These are phyloP conservation scores for Gavia stellata DNA, from an alignment of 2,113 vertebrate genomes.

Conservation along the genomic window DNA sequence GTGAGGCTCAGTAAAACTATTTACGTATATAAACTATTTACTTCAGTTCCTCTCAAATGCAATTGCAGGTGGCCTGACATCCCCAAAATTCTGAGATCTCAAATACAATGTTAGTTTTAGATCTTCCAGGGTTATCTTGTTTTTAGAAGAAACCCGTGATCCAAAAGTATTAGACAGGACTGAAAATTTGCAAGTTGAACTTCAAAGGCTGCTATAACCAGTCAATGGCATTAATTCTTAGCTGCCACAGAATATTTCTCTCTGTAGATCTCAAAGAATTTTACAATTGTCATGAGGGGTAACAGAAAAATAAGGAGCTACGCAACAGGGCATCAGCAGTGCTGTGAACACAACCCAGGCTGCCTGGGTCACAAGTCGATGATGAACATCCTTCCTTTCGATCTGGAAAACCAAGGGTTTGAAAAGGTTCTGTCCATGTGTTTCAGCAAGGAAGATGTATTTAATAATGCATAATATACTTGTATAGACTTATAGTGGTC, in stretches of 20 bases:
- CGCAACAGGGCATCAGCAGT: not conserved
- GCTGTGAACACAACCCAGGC: not conserved
- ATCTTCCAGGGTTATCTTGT: not conserved
- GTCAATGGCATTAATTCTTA: not conserved
- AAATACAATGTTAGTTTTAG: not conserved
- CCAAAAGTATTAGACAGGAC: not conserved
- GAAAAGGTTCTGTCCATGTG: not conserved
- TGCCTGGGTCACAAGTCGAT: not conserved
- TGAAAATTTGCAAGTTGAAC: not conserved
- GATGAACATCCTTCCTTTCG: not conserved
- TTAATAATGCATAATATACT: not conserved
- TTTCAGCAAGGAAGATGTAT: not conserved
- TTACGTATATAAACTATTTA: not conserved
- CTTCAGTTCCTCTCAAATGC: not conserved
- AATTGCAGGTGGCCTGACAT: not conserved
- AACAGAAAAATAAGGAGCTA: not conserved
- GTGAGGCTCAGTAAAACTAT: not conserved
- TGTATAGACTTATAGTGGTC: not conserved
- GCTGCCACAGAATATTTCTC: not conserved
- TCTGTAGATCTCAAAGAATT: not conserved
- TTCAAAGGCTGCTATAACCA: not conserved
- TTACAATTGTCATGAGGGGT: not conserved
- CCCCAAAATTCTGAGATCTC: not conserved
- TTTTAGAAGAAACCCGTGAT: not conserved
- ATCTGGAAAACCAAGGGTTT: not conserved